These are phyloP conservation scores for Elysia crispata DNA, from an alignment of 2,888 invertebrate genomes.

Conservation along the genomic window DNA sequence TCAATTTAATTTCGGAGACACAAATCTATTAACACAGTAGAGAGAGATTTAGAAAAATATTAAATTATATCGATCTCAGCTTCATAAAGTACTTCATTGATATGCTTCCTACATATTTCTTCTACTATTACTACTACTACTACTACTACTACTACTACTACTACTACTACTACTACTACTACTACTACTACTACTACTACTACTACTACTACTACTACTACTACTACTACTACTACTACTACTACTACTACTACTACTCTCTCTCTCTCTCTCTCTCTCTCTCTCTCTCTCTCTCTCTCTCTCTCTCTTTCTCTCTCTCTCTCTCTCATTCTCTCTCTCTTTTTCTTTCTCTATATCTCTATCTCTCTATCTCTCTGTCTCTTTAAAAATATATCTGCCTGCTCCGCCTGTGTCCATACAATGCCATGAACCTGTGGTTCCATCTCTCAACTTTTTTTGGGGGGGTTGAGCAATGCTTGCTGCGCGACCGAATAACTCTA, in stretches of 20 bases:
- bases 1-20: too few relatives aligned
- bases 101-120: background rate
- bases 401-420: too few relatives aligned
- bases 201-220: constrained; percentile 25
- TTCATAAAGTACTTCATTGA: background rate
- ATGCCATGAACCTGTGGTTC: too few relatives aligned
- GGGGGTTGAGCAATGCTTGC: too few relatives aligned
- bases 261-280: background rate
- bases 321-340: too few relatives aligned
- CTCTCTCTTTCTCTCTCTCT: background rate
- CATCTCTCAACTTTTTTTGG: too few relatives aligned
- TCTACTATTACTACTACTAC: constrained; percentile 28
- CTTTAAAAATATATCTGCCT: too few relatives aligned
- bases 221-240: constrained; percentile 30
- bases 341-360: too few relatives aligned
- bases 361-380: background rate
- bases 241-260: constrained; percentile 5
- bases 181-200: constrained; percentile 34
- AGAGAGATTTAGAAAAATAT: too few relatives aligned
- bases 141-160: constrained; percentile 33
- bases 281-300: background rate
- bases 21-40: too few relatives aligned
- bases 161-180: constrained; percentile 32
- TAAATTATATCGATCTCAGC: too few relatives aligned
- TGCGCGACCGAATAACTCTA: too few relatives aligned